Evolutionary conservation across 2,888 invertebrate species (phyloP).

Genomic region (Nemotelus nigrinus): DNA sequence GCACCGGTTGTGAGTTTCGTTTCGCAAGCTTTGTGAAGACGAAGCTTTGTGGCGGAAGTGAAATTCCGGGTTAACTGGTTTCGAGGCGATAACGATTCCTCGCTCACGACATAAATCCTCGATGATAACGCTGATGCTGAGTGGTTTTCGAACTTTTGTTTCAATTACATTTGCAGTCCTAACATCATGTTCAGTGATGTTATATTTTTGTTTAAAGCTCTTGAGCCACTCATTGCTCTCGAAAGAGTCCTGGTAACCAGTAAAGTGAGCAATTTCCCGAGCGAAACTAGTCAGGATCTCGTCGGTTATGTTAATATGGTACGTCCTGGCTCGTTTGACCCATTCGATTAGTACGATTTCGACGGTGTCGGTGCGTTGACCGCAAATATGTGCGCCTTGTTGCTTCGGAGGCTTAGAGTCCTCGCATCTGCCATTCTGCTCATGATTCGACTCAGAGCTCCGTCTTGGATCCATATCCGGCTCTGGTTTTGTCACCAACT

Average conservation of each 20-base stretch:
- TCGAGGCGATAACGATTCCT: too few species aligned
- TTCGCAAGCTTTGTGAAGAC: too few species aligned
- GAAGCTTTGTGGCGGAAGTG: too few species aligned
- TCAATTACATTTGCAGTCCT: too few species aligned
- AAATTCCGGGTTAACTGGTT: too few species aligned
- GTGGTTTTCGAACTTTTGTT: background rate
- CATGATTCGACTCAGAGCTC: too few species aligned
- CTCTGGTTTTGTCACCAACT: background rate
- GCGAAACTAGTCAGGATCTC: constrained; percentile 11
- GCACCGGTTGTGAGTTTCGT: too few species aligned
- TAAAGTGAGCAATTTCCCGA: background rate
- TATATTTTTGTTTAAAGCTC: constrained; percentile 1
- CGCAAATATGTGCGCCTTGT: too few species aligned
- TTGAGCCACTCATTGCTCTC: background rate
- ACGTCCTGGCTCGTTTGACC: constrained; percentile 8
- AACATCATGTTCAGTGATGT: background rate
- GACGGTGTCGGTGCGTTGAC: background rate
- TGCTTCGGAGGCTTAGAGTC: too few species aligned
- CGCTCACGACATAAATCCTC: background rate
- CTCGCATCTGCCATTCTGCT: too few species aligned
- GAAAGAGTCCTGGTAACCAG: background rate
- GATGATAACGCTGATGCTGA: constrained; percentile 29
- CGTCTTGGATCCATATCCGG: background rate
- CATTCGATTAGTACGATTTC: constrained; percentile 4
- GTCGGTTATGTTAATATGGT: constrained; percentile 3